Percentiles rank a stretch among this genome's conserved stretches.
These are phyloP conservation scores for Psophia crepitans DNA, from an alignment of 2,113 vertebrate species.

Conservation along the genomic window DNA sequence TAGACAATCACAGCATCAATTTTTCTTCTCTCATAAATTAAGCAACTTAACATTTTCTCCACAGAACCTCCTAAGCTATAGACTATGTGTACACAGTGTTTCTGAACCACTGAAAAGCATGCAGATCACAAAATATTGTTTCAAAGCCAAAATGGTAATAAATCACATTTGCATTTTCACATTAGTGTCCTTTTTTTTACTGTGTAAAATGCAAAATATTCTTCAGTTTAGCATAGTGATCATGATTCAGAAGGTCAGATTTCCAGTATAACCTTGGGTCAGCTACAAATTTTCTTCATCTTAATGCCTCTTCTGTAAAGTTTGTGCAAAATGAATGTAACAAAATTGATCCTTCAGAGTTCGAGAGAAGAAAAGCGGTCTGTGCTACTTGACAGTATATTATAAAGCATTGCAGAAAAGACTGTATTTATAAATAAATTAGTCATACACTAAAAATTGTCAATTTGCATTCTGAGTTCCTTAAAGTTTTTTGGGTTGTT, in stretches of 20 bases:
- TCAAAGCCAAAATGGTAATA: background rate
- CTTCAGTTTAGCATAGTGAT: background rate
- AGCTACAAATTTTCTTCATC: background rate
- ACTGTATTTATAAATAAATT: background rate
- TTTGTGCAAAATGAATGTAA: background rate
- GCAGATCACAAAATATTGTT: background rate
- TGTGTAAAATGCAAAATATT: background rate
- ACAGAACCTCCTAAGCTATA: background rate
- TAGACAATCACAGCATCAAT: background rate
- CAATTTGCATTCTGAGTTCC: background rate
- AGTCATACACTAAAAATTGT: background rate
- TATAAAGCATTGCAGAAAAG: background rate
- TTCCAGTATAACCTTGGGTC: background rate
- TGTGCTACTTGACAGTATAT: background rate
- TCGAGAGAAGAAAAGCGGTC: background rate
- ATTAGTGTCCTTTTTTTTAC: background rate
- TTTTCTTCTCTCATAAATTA: background rate
- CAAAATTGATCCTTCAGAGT: background rate
- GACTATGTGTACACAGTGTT: background rate
- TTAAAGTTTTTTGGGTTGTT: background rate
- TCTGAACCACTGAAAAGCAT: background rate
- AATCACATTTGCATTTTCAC: background rate
- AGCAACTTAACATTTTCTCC: background rate
- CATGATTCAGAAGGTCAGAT: background rate
- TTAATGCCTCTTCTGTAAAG: background rate